Evolutionary conservation across 2,888 invertebrate species (phyloP), one percentile per base, ranked within the genome.

Genomic region (Rhagophthalmus giganteus): DNA sequence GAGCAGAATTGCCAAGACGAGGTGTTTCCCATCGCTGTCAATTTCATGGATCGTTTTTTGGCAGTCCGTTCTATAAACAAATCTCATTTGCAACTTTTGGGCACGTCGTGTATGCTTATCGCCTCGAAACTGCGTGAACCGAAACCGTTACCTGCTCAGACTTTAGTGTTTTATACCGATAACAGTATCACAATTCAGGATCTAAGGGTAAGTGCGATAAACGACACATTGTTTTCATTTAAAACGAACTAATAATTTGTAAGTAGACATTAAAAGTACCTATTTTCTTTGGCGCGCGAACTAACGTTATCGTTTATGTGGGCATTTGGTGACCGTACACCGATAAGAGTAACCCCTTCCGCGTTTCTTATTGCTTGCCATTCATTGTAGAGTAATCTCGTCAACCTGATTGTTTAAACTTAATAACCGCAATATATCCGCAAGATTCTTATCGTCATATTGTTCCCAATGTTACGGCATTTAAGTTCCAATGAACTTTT

Each of bases 61-160:
- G 88, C 88, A 70, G 82, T 85, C 54, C 89, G 89, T 72, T 82
- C 84, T 53, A 89, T 95, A 69, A 82, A 85, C 64, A 90, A 90
- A 78, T 86, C 84, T 64, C 90, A 94, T 72, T 82, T 97, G 56
- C 97, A 97, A 78, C 83, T 95, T 51, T 78, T 97, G 68, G 96
- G 94, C 54, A 89, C 95, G 15, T 89, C 91, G 27, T 95, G 95
- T 74, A 82, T 97, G 66, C 82, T 97, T 66, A 79, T 98, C 63
- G 93, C 95, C 20, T 94, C 94, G 46, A 98, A 98, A 78, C 79
- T 97, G 58, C 84, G 94, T 59, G 94, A 96, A 74, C 87, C 94
- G 4, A 80, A 83, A 55, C 92, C 94, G 9, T 76, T 90, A 54
- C 82, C 87, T 11, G 87, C 88, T 1, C 87, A 90, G 59, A 81